Evolutionary conservation across 2,113 vertebrate species (phyloP).

Genomic region (Dipodomys stephensi): DNA sequence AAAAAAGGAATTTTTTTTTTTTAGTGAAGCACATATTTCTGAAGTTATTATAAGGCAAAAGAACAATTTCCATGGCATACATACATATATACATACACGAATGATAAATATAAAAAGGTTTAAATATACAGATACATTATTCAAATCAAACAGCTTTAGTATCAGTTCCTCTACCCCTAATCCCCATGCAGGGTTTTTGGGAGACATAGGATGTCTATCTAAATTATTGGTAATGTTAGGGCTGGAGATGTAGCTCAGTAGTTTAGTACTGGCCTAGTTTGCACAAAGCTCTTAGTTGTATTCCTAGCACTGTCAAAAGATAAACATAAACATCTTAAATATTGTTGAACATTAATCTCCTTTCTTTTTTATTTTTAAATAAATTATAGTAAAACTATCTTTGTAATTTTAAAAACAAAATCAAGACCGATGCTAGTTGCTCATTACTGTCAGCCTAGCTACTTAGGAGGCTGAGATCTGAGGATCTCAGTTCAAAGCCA

Average conservation of each 20-base stretch:
- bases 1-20: too few species aligned
- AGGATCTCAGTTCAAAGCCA: too few species aligned
- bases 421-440: not conserved
- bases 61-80: conserved; percentile 44
- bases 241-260: not conserved
- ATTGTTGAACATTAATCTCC: not conserved
- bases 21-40: not conserved
- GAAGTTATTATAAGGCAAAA: conserved; percentile 17
- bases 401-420: conserved; percentile 46
- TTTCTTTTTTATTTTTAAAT: not conserved
- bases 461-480: too few species aligned
- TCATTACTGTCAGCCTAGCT: too few species aligned
- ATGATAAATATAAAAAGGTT: conserved; percentile 25
- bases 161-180: not conserved
- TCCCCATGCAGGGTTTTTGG: not conserved
- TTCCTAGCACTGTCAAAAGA: not conserved
- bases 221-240: not conserved
- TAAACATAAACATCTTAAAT: not conserved
- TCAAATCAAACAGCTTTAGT: conserved; percentile 48
- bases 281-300: not conserved
- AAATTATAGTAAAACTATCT: not conserved
- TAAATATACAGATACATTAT: conserved; percentile 20
- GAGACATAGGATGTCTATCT: not conserved
- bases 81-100: not conserved
- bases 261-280: not conserved